Evolutionary conservation across 92 coral and sea anemone species (phyloP).

Genomic region (Metridium senile): DNA sequence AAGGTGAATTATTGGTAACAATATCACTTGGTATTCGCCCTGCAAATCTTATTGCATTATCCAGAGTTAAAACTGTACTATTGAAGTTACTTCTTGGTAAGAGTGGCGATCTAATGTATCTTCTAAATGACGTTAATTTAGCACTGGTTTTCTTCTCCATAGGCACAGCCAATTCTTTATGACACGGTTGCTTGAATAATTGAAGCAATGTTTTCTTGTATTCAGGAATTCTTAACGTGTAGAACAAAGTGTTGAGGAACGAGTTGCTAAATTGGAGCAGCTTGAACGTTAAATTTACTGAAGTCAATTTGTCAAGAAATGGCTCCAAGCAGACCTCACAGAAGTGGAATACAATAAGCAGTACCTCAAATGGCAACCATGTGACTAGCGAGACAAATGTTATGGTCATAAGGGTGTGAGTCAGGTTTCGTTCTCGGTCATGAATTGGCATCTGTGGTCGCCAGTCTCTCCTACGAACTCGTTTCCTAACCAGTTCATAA

Average conservation of each 20-base stretch:
- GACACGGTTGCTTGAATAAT: conserved; percentile 17
- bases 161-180: conserved; percentile 18
- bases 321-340: conserved; percentile 40
- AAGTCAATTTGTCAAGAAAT: conserved; percentile 4
- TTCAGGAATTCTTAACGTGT: conserved; percentile 63
- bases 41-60: conserved; percentile 2
- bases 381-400: conserved; percentile 52
- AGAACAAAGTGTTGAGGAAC: conserved; percentile 55
- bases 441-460: conserved; percentile 18
- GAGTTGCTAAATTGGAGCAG: conserved; percentile 70
- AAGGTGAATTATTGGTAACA: conserved; percentile 21
- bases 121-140: conserved; percentile 13
- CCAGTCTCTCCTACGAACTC: conserved; percentile 21
- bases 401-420: conserved; percentile 46
- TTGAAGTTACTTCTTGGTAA: background rate
- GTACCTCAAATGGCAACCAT: conserved; percentile 65
- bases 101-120: conserved; percentile 22
- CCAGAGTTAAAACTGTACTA: conserved; percentile 4
- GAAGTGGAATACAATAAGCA: conserved; percentile 57
- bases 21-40: conserved; percentile 18
- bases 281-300: conserved; percentile 33
- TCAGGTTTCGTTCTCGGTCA: conserved; percentile 47
- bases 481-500: conserved; percentile 30
- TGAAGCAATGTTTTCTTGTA: conserved; percentile 42
- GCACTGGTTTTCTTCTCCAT: conserved; percentile 4